Conservation (phyloP, 1,140 invertebrate genomes). For the Macrocentrus cingulum region DNA sequence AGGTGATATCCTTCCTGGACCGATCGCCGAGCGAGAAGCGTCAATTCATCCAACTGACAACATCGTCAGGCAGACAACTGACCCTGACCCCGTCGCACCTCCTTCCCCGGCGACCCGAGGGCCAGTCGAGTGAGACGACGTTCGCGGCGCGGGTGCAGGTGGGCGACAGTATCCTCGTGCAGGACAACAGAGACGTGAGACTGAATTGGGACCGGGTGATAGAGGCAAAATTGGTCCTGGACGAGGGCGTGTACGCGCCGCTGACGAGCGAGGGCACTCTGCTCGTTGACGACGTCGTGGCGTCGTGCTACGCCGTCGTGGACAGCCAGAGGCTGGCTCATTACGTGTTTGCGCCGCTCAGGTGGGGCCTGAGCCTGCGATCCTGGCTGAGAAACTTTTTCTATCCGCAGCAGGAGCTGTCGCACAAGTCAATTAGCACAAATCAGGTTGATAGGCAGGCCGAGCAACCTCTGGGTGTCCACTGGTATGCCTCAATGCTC, state of each 20-base stretch:
- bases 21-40: constrained; percentile 67
- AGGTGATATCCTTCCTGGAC: constrained; percentile 90
- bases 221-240: constrained; percentile 60
- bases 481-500: constrained; percentile 83
- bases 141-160: constrained; percentile 65
- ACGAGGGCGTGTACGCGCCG: constrained; percentile 84
- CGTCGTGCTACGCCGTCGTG: constrained; percentile 93
- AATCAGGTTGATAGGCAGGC: constrained; percentile 22
- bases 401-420: constrained; percentile 36
- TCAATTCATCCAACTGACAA: constrained; percentile 72
- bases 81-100: constrained; percentile 86
- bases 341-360: constrained; percentile 76
- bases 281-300: constrained; percentile 86
- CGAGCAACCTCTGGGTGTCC: constrained; percentile 65
- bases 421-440: background rate
- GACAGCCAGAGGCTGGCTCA: constrained; percentile 84
- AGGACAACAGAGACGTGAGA: constrained; percentile 43
- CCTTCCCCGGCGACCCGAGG: constrained; percentile 55
- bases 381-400: constrained; percentile 41
- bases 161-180: constrained; percentile 60
- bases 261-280: constrained; percentile 85
- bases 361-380: constrained; percentile 61
- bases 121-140: constrained; percentile 48
- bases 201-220: constrained; percentile 66
- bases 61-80: constrained; percentile 69